A percentile compares a stretch with the other conserved stretches of the same genome.
These are phyloP conservation scores for Nipponia nippon DNA, from an alignment of 2,113 vertebrate species.

Conservation along the genomic window DNA sequence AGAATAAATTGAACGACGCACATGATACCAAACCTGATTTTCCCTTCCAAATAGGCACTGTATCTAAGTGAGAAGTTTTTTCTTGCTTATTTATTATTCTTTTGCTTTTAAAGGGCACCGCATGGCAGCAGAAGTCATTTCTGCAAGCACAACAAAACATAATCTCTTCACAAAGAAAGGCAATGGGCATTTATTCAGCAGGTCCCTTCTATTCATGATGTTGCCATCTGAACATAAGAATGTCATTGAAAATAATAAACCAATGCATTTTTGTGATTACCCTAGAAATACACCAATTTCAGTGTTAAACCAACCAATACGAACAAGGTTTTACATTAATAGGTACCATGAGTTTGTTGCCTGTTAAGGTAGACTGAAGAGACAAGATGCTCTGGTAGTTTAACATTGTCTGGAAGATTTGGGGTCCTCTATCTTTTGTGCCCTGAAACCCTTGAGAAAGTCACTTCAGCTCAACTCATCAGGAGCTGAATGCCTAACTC, in stretches of 20 bases:
- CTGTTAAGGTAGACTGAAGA: background rate
- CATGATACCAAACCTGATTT: background rate
- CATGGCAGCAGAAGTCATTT: background rate
- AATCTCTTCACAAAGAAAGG: background rate
- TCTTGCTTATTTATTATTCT: background rate
- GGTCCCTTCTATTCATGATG: background rate
- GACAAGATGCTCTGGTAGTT: background rate
- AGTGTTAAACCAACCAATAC: background rate
- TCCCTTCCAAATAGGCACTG: background rate
- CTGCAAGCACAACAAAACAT: slow-evolving; percentile 1
- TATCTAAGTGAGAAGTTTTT: background rate
- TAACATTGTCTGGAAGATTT: fast-evolving
- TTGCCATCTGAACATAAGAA: background rate
- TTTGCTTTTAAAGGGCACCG: background rate
- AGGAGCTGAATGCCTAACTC: background rate
- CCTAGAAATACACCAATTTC: background rate
- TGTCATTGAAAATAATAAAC: background rate
- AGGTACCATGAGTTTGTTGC: background rate
- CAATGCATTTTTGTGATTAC: background rate
- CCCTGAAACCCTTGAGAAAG: background rate
- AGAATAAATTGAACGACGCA: background rate
- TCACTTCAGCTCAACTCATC: background rate
- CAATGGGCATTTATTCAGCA: background rate
- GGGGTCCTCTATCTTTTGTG: background rate
- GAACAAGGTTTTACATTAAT: background rate